Percentiles rank a stretch among this genome's conserved stretches.
phyloP scores from a whole-genome alignment of 2,888 invertebrate species.

The Strigamia transsilvanica region DNA sequence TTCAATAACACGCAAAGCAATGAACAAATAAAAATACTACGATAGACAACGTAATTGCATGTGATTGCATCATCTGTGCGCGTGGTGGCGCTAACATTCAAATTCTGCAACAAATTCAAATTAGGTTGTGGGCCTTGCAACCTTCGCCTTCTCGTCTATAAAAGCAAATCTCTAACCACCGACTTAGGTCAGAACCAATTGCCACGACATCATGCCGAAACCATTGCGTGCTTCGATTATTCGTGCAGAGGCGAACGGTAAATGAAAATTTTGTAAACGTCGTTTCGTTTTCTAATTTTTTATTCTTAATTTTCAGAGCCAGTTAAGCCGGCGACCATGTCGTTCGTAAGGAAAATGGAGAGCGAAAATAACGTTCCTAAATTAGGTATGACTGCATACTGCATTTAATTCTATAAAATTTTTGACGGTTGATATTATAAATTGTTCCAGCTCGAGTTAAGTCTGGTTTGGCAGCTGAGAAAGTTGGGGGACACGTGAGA shows the following conservation, averaged over 20 bases:
- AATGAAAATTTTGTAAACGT: too few relatives aligned
- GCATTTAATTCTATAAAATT: too few relatives aligned
- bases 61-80: background rate
- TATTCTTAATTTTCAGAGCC: background rate
- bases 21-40: background rate
- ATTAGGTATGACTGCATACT: background rate
- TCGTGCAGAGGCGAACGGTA: too few relatives aligned
- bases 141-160: background rate
- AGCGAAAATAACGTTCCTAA: background rate
- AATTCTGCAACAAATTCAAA: background rate
- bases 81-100: background rate
- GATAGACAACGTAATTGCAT: background rate
- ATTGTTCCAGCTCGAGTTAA: background rate
- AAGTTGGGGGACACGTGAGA: background rate
- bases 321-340: background rate
- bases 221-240: too few relatives aligned
- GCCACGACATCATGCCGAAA: too few relatives aligned
- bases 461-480: background rate
- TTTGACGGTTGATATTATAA: too few relatives aligned
- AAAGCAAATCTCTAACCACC: too few relatives aligned
- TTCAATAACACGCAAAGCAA: background rate
- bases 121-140: too few relatives aligned
- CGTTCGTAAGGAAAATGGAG: background rate
- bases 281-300: background rate
- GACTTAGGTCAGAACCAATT: too few relatives aligned